These are phyloP conservation scores for Gryllus longicercus DNA, from an alignment of 2,888 invertebrate species.

Conservation along the genomic window DNA sequence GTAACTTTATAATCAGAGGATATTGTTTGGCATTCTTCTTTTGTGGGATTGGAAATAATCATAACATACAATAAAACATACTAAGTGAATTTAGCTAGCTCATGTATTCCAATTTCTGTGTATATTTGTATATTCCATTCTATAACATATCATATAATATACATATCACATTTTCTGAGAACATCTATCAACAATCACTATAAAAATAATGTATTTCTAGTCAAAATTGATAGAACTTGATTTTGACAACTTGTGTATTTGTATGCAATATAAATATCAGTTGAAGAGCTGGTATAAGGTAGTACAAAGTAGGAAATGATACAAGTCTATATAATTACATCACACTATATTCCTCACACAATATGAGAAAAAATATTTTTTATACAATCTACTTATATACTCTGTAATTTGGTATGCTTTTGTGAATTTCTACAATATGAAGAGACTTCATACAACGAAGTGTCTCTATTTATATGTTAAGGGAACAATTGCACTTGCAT, in stretches of 20 bases:
- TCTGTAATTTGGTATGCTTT: background rate
- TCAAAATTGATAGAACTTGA: conserved; percentile 4
- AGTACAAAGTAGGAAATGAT: background rate
- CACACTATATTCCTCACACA: background rate
- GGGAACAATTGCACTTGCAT: background rate
- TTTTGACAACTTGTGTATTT: conserved; percentile 9
- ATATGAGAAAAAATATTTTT: background rate
- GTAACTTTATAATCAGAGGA: too few relatives aligned
- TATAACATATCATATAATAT: conserved; percentile 3
- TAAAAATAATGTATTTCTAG: conserved; percentile 17
- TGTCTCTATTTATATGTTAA: background rate
- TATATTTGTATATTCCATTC: background rate
- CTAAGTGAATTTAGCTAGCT: background rate
- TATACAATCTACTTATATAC: background rate
- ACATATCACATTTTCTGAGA: conserved; percentile 11
- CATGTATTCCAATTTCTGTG: background rate
- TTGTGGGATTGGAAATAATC: too few relatives aligned
- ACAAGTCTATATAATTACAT: background rate
- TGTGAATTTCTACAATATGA: background rate
- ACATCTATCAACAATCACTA: conserved; percentile 17
- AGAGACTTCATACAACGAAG: background rate
- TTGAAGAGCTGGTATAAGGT: conserved; percentile 8
- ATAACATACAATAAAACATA: too few relatives aligned
- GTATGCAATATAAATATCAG: background rate
- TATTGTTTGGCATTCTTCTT: too few relatives aligned